Base-by-base conservation (phyloP, 2,113 vertebrate genomes). In the Pantherophis guttatus region DNA sequence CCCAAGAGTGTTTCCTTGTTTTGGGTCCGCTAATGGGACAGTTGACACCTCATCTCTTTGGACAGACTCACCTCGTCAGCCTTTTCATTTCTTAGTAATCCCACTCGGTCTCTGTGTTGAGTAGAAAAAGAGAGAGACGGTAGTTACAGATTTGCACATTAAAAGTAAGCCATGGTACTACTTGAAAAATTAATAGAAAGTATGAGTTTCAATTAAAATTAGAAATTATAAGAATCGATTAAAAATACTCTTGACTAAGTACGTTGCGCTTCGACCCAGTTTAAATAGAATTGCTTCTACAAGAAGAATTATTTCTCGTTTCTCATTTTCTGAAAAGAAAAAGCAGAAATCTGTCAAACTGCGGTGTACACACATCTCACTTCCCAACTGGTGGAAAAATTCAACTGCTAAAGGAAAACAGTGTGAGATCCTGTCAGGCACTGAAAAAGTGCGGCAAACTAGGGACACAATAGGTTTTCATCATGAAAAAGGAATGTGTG, bases 151-250 rank as follows among this genome's bases (percentile, higher is more conserved):
- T 97, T 97, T 97, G 95, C 95, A 96, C 95, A 96, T 97, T 95
- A 96, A 96, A 97, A 95, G 94, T 70, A 95, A 91, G 91, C 93
- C 90, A 33, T 0, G 87, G 91, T 91, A 91, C 91, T 88, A 21
- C 65, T 0, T 0, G 94, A 87, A 91, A 95, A 96, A 97, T 96
- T 96, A 96, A 96, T 96, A 92, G 94, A 94, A 96, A 96, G 95
- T 95, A 96, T 86, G 87, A 15, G 0, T 96, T 96, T 94, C 94
- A 89, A 91, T 94, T 94, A 89, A 95, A 95, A 96, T 15, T 15
- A 54, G 54, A 54, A 15, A 54, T 54, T 15, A 15, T 54, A 54
- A 19, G 91, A 97, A 94, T 50, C 95, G 96, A 96, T 96, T 96
- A 95, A 94, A 96, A 95, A 93, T 57, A 55, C 93, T 94, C 93